A percentile compares a stretch with the other conserved stretches of the same genome.
These are phyloP conservation scores for Apteryx mantelli DNA, from an alignment of 2,113 vertebrate genomes.

Conservation along the genomic window DNA sequence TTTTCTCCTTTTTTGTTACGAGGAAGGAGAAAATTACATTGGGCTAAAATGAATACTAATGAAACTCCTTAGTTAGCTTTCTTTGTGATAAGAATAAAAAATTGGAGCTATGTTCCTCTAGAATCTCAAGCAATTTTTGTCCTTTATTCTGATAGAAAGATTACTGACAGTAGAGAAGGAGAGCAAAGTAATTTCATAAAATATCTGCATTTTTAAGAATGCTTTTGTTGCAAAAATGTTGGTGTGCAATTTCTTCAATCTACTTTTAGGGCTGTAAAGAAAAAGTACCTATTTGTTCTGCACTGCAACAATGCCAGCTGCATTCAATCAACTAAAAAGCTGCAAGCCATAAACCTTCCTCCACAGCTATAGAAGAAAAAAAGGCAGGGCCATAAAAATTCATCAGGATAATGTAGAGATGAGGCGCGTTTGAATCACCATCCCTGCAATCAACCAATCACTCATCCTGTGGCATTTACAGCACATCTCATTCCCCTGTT, in stretches of 20 bases:
- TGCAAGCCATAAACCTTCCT: slow-evolving; percentile 89
- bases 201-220: slow-evolving; percentile 82
- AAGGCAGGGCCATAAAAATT: slow-evolving; percentile 87
- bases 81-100: slow-evolving; percentile 81
- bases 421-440: slow-evolving; percentile 83
- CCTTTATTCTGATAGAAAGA: slow-evolving; percentile 77
- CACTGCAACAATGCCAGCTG: slow-evolving; percentile 87
- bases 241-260: slow-evolving; percentile 80
- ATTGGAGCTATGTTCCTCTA: slow-evolving; percentile 59
- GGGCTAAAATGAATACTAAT: slow-evolving; percentile 82
- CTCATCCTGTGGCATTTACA: slow-evolving; percentile 93
- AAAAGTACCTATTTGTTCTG: slow-evolving; percentile 88
- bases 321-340: slow-evolving; percentile 90
- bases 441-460: slow-evolving; percentile 90
- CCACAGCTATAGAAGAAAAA: slow-evolving; percentile 81
- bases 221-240: slow-evolving; percentile 82
- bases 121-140: slow-evolving; percentile 67
- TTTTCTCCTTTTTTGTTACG: slow-evolving; percentile 76
- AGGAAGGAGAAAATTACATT: slow-evolving; percentile 76
- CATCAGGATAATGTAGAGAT: slow-evolving; percentile 91
- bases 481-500: slow-evolving; percentile 90
- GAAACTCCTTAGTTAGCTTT: slow-evolving; percentile 80
- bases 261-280: slow-evolving; percentile 83
- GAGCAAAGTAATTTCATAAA: slow-evolving; percentile 78
- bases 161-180: slow-evolving; percentile 71